These are phyloP conservation scores for Leucophenga montana DNA, from an alignment of 2,888 invertebrate species.

Conservation along the genomic window DNA sequence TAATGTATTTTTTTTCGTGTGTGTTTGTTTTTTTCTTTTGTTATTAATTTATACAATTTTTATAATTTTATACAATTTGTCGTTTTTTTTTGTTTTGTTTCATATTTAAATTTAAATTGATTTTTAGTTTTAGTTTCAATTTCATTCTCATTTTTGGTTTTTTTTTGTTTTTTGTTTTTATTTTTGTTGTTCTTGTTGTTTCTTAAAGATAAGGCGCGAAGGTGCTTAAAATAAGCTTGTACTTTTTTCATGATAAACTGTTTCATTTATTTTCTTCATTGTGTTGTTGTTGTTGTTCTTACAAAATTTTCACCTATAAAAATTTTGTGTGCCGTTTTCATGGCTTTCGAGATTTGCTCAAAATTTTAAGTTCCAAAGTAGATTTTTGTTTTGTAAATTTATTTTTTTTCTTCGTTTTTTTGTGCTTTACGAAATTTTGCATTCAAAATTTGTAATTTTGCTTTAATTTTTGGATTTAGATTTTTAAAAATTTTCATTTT, in stretches of 20 bases:
- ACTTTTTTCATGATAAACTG: slow-evolving; percentile 78
- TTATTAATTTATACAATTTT: slow-evolving; percentile 58
- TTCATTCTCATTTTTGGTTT: slow-evolving; percentile 52
- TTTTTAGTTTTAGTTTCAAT: slow-evolving; percentile 56
- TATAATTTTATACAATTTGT: slow-evolving; percentile 54
- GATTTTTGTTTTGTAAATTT: slow-evolving; percentile 31
- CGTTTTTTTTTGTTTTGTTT: slow-evolving; percentile 52
- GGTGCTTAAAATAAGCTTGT: slow-evolving; percentile 83
- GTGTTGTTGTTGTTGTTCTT: slow-evolving; percentile 69
- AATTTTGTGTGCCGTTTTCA: slow-evolving; percentile 41
- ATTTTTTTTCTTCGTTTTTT: slow-evolving; percentile 45
- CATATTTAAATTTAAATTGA: slow-evolving; percentile 4
- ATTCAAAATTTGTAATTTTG: slow-evolving; percentile 69
- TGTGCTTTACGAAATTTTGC: slow-evolving; percentile 67
- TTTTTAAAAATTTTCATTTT: slow-evolving; percentile 47
- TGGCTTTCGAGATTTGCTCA: slow-evolving; percentile 47
- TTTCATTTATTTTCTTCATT: slow-evolving; percentile 47
- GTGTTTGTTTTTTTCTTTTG: slow-evolving; percentile 46
- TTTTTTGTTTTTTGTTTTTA: slow-evolving; percentile 72
- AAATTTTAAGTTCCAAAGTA: slow-evolving; percentile 10
- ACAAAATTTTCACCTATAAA: slow-evolving; percentile 49
- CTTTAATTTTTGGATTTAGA: slow-evolving; percentile 60
- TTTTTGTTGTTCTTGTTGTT: slow-evolving; percentile 72
- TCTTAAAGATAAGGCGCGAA: slow-evolving; percentile 82
- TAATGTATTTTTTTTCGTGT: slow-evolving; percentile 46